phyloP scores from a whole-genome alignment of 2,113 vertebrate species.

The Psilopogon haemacephalus region DNA sequence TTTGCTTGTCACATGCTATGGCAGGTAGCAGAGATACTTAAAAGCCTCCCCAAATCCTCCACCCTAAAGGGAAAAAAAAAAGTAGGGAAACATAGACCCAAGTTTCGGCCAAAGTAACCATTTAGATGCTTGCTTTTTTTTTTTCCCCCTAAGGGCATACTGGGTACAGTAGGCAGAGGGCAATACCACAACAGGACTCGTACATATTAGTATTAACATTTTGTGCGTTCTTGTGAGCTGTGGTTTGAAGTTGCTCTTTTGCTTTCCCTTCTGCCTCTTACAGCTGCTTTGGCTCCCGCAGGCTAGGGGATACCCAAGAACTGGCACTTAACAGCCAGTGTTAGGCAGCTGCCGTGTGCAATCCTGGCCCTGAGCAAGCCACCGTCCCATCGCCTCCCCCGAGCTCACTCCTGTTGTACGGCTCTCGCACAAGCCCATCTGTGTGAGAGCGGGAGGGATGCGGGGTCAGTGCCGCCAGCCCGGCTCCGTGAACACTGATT shows the following conservation, averaged over 20 bases:
- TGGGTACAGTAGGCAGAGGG: no score
- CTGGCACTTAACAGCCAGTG: accelerated
- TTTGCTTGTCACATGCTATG: not conserved
- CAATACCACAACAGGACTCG: not conserved
- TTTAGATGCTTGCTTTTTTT: not conserved
- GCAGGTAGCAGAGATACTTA: not conserved
- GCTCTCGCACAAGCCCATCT: not conserved
- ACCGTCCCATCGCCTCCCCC: not conserved
- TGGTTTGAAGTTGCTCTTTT: not conserved
- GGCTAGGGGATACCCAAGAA: accelerated
- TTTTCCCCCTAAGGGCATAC: not conserved
- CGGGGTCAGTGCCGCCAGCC: not conserved
- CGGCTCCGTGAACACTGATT: not conserved
- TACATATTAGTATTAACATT: not conserved
- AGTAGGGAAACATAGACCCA: no score
- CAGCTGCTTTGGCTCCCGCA: not conserved
- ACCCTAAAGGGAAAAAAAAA: not conserved
- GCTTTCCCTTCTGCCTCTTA: not conserved
- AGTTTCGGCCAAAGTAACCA: not conserved
- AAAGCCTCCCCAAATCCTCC: not conserved
- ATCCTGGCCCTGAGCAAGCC: not conserved
- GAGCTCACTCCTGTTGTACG: accelerated
- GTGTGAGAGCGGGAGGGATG: not conserved
- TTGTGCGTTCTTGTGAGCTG: not conserved
- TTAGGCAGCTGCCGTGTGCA: not conserved